Evolutionary conservation across 2,113 vertebrate genomes (phyloP).

Genomic region (Leuciscus idus): DNA sequence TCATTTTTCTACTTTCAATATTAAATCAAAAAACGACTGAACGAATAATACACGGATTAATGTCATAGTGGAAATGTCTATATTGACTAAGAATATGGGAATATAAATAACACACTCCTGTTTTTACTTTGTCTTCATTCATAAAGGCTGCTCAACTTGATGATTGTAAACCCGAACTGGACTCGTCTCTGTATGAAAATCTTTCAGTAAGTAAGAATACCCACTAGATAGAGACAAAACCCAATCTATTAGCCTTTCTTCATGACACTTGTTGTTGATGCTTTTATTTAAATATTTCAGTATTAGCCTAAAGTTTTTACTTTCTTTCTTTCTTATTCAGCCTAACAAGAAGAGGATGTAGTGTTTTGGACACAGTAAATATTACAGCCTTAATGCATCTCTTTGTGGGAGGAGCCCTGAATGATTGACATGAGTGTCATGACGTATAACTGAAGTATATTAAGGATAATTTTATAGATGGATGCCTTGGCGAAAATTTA

Average conservation of each 20-base stretch:
- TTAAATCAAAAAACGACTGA: too few species aligned
- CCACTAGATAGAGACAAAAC: neutral
- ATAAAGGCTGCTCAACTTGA: neutral
- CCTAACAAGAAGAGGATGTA: too few species aligned
- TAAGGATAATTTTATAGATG: too few species aligned
- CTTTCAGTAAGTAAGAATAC: neutral
- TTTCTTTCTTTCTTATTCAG: too few species aligned
- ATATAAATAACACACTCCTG: neutral
- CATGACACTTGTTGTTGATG: neutral
- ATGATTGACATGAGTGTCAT: neutral
- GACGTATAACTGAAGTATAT: too few species aligned
- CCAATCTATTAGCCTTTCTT: neutral
- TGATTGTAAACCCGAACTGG: neutral
- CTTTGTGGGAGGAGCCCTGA: neutral
- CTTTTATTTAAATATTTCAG: neutral
- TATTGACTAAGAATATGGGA: neutral
- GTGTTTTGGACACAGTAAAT: neutral
- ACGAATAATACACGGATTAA: too few species aligned
- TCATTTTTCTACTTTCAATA: too few species aligned
- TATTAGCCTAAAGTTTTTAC: too few species aligned
- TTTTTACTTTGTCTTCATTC: neutral
- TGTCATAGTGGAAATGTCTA: neutral
- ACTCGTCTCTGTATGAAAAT: neutral
- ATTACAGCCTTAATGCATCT: neutral
- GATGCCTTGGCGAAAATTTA: too few species aligned